A percentile compares a stretch with the other conserved stretches of the same genome.
Evolutionary conservation across 2,888 invertebrate species (phyloP).

Genomic region (Seira musarum): DNA sequence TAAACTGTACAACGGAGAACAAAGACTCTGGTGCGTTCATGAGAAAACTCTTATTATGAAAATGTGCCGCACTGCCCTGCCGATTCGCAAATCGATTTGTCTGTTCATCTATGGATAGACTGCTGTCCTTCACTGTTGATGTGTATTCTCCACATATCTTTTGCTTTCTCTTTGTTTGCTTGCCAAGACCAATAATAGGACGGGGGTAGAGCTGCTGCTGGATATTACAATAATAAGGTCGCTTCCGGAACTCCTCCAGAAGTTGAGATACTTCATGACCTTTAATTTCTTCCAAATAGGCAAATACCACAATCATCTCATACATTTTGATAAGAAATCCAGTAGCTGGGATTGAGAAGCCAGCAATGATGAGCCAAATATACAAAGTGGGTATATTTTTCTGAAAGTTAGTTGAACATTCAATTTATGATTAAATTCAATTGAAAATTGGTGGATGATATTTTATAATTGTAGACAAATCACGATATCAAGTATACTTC

Average conservation of each 20-base stretch:
- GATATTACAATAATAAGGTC: slow-evolving; percentile 37
- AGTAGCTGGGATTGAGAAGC: slow-evolving; percentile 1
- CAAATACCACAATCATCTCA: slow-evolving; percentile 47
- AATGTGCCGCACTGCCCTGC: neutral
- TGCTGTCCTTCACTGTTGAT: no score
- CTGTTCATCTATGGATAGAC: no score
- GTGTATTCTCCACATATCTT: neutral
- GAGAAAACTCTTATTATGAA: slow-evolving; percentile 12
- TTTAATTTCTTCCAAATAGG: slow-evolving; percentile 29
- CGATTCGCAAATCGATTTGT: neutral
- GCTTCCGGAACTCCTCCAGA: slow-evolving; percentile 37
- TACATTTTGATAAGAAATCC: slow-evolving; percentile 35
- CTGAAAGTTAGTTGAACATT: slow-evolving; percentile 10
- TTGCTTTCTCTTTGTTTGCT: neutral
- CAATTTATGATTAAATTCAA: neutral
- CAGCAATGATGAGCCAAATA: slow-evolving; percentile 34
- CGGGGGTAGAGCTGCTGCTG: slow-evolving; percentile 31
- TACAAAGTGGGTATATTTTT: slow-evolving; percentile 14
- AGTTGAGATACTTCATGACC: slow-evolving; percentile 25
- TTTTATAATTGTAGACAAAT: no score
- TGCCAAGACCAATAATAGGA: neutral
- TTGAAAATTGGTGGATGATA: neutral
- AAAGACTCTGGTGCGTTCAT: neutral
- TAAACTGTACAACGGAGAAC: neutral
- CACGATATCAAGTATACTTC: no score